These are phyloP conservation scores for Byasa hedistus DNA, from an alignment of 2,888 invertebrate genomes.

Conservation along the genomic window DNA sequence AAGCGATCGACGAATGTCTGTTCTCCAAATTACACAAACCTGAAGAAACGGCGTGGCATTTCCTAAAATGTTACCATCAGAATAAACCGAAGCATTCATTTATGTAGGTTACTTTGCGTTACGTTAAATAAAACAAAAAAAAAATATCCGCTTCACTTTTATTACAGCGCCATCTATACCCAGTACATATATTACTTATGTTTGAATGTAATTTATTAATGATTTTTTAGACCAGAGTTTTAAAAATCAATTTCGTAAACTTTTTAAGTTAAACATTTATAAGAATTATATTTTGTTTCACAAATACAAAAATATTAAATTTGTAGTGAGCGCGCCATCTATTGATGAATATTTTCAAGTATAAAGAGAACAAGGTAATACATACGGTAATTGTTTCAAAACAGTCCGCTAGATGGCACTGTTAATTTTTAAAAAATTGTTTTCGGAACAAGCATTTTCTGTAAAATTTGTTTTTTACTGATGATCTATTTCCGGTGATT, in stretches of 20 bases:
- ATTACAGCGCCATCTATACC: not conserved
- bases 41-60: slow-evolving; percentile 49
- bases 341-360: not conserved
- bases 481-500: too few relatives aligned
- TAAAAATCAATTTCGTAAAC: too few relatives aligned
- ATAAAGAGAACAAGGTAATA: not conserved
- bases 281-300: too few relatives aligned
- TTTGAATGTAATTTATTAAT: too few relatives aligned
- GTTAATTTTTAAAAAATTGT: not conserved
- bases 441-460: too few relatives aligned
- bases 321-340: not conserved
- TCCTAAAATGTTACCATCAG: slow-evolving; percentile 44
- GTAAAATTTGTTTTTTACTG: too few relatives aligned
- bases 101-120: slow-evolving; percentile 15
- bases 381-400: not conserved
- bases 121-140: not conserved
- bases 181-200: not conserved
- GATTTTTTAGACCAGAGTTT: too few relatives aligned
- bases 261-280: too few relatives aligned
- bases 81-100: slow-evolving; percentile 27
- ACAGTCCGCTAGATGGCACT: not conserved
- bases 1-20: slow-evolving; percentile 47
- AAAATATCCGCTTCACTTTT: not conserved
- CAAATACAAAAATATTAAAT: too few relatives aligned
- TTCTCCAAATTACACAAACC: slow-evolving; percentile 38